Evolutionary conservation across 1,140 invertebrate genomes (phyloP), one percentile per base, ranked within the genome.

Genomic region (Drosophila biarmipes): DNA sequence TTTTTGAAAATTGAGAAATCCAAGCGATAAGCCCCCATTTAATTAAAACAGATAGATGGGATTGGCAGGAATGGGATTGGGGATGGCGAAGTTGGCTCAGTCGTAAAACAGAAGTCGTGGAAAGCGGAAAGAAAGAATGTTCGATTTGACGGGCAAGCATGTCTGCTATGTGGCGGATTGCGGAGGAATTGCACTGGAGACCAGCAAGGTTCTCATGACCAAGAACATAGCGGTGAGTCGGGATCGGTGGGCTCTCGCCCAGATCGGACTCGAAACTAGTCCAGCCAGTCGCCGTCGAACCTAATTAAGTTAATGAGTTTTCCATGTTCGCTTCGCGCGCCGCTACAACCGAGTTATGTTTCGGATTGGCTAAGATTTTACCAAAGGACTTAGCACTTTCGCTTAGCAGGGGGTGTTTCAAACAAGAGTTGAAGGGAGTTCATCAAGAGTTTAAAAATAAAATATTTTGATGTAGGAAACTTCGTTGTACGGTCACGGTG

Each of bases 151-250:
- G 40, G 90, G 90, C 3, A 91, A 91, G 63, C 72, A 91, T 74
- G 72, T 91, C 37, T 86, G 86, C 59, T 91, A 91, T 87, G 85
- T 91, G 37, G 90, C 90, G 37, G 90, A 91, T 53, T 91, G 90
- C 59, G 90, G 90, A 15, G 90, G 90, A 24, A 87, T 91, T 48
- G 82, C 85, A 11, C 62, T 90, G 34, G 90, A 91, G 66, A 84
- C 90, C 17, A 91, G 90, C 54, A 91, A 91, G 62, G 69, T 87
- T 56, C 73, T 91, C 29, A 78, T 90, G 76, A 87, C 72, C 49
- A 90, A 85, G 62, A 90, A 87, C 61, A 90, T 91, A 43, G 90
- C 90, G 43, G 90, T 91, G 52, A 90, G 90, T 76, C 24, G 15
- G 42, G 54, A 37, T 15, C 45, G 19, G 27, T 10, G 7, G 24